Evolutionary conservation across 2,797 vertebrate species (phyloP).

Genomic region (Takifugu rubripes): DNA sequence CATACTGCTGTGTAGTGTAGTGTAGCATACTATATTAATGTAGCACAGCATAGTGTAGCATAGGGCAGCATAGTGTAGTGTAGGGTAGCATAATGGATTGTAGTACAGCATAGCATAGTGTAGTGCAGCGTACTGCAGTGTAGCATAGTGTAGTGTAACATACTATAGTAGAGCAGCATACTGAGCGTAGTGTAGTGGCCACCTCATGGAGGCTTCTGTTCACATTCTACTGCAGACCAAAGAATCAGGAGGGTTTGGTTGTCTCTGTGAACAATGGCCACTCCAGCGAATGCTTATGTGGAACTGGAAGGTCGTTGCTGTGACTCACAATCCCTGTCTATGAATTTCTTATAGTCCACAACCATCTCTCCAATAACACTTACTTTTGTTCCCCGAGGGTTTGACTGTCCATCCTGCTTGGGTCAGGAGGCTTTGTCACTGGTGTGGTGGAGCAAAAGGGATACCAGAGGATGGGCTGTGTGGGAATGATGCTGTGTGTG

Average conservation of each 20-base stretch:
- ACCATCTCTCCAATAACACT: slow-evolving; percentile 35
- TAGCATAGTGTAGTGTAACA: too few species aligned
- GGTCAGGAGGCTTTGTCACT: slow-evolving; percentile 47
- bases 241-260: slow-evolving; percentile 65
- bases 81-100: too few species aligned
- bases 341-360: slow-evolving; percentile 56
- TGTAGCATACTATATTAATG: too few species aligned
- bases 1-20: too few species aligned
- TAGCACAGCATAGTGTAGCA: too few species aligned
- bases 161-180: too few species aligned
- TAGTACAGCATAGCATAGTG: too few species aligned
- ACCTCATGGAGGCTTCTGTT: slow-evolving; percentile 63
- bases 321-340: slow-evolving; percentile 56
- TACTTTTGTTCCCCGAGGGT: slow-evolving; percentile 23
- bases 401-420: slow-evolving; percentile 37
- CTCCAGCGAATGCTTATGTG: slow-evolving; percentile 69
- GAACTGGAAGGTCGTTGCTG: slow-evolving; percentile 60
- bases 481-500: slow-evolving; percentile 51
- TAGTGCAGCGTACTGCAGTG: too few species aligned
- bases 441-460: slow-evolving; percentile 16
- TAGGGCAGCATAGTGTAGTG: too few species aligned
- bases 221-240: slow-evolving; percentile 57
- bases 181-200: slow-evolving; percentile 40
- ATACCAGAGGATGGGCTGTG: slow-evolving; percentile 22
- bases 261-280: slow-evolving; percentile 69